These are phyloP conservation scores for Pollenia amentaria DNA, from an alignment of 2,888 invertebrate species.

Conservation along the genomic window DNA sequence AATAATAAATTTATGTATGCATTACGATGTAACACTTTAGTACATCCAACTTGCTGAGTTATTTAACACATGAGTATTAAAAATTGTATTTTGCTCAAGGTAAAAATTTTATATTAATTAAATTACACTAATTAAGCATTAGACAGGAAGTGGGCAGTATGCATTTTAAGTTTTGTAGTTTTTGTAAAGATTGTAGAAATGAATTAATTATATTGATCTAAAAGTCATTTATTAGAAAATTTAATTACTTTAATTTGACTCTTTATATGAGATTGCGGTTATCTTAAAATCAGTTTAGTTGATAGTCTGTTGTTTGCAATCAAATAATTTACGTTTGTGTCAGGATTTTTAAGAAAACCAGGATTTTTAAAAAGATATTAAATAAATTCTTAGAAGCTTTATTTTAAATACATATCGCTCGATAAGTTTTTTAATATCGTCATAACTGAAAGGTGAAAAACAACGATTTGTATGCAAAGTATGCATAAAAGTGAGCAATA, in stretches of 20 bases:
- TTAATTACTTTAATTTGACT: neutral
- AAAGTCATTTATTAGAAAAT: constrained; percentile 9
- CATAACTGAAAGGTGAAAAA: no score
- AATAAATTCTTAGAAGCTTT: no score
- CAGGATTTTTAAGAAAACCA: no score
- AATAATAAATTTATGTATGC: neutral
- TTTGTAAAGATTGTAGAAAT: neutral
- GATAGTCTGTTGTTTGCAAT: neutral
- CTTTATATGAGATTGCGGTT: neutral
- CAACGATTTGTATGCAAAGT: no score
- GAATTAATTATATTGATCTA: neutral
- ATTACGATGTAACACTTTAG: neutral
- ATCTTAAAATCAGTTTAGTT: neutral
- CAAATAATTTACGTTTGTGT: no score
- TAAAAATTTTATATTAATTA: constrained; percentile 5
- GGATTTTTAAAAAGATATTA: no score
- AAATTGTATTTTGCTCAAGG: neutral
- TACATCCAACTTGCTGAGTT: neutral
- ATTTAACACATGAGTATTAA: neutral
- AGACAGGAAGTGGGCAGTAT: neutral
- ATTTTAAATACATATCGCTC: no score
- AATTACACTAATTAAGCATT: neutral
- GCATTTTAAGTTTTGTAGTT: no score
- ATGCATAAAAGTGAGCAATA: no score
- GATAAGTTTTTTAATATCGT: no score